Evolutionary conservation across 2,888 invertebrate species (phyloP).

Genomic region (Euplexia lucipara): DNA sequence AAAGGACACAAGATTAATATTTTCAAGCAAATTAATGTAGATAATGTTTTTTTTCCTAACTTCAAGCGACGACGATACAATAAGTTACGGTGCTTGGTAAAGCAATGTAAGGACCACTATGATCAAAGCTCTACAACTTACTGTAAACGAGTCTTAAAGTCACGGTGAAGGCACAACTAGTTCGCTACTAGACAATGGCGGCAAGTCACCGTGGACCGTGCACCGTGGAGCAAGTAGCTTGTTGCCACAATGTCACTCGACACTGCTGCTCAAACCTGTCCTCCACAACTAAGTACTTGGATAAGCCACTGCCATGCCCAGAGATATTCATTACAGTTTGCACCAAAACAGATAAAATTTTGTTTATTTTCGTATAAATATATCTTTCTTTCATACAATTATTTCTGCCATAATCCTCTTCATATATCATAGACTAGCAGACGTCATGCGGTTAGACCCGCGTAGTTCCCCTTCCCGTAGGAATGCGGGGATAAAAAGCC

Average conservation of each 20-base stretch:
- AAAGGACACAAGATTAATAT: too few relatives aligned
- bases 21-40: too few relatives aligned
- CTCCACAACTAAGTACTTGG: slow-evolving; percentile 47
- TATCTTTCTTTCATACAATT: too few relatives aligned
- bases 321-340: slow-evolving; percentile 38
- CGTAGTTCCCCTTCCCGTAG: too few relatives aligned
- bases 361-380: not conserved
- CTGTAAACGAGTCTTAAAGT: slow-evolving; percentile 59
- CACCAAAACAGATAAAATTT: not conserved
- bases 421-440: not conserved
- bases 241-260: slow-evolving; percentile 79
- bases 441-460: too few relatives aligned
- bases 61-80: not conserved
- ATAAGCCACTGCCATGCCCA: slow-evolving; percentile 5
- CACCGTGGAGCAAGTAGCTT: slow-evolving; percentile 70
- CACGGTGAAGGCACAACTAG: slow-evolving; percentile 72
- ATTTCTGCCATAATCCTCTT: too few relatives aligned
- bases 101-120: not conserved
- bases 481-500: too few relatives aligned
- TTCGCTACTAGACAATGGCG: slow-evolving; percentile 71
- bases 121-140: slow-evolving; percentile 33
- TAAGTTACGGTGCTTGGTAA: not conserved
- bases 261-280: slow-evolving; percentile 67
- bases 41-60: too few relatives aligned
- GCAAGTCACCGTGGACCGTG: slow-evolving; percentile 64